Base-by-base conservation (phyloP, 2,797 vertebrate genomes). In the Podargus strigoides region DNA sequence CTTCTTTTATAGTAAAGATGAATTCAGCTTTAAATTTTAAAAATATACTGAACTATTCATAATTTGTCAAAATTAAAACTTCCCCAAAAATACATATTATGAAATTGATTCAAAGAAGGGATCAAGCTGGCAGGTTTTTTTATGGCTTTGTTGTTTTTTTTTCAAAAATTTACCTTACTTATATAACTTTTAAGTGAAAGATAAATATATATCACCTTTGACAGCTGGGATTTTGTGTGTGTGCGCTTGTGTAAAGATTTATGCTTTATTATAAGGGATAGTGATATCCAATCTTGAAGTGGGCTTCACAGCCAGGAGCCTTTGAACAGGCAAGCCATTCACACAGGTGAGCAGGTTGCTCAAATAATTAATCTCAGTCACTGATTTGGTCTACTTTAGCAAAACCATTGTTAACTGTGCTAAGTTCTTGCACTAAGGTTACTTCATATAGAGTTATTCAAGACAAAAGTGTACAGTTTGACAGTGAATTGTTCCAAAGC, bases 31-130 rank as follows among this genome's bases (percentile, higher is more conserved):
- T 44, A 62, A 8, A 46, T 74, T 66, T 82, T 4, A 44, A 66
- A 93, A 55, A 6, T 5, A 2, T 4, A 27, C 16, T 39, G 22
- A 66, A 39, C 36, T 22, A 34, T 52, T 34, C 41, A 26, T 36
- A 74, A 17, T 55, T 52, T 75, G 2, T 83, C 28, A 59, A 56
- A 91, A 46, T 21, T 24, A 37, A 12, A 53, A 7, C 28, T 69
- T 83, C 5, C 11, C 1, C 0, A 32, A 36, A 68, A 12, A 60
- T 0, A 0, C 23, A 7, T 32, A 16, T 39, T 75, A 90, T 81
- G n/a, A 56, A 70, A 27, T 73, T 39, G 1, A 56, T 79, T 85
- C 19, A 60, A 62, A 28, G 30, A 82, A 24, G 9, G 3, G 8
- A 28, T 60, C 7, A 42, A 17, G 4, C 14, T 77, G 22, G 44